These are phyloP conservation scores for Leptodactylus fuscus DNA, from an alignment of 2,113 vertebrate genomes.

Conservation along the genomic window DNA sequence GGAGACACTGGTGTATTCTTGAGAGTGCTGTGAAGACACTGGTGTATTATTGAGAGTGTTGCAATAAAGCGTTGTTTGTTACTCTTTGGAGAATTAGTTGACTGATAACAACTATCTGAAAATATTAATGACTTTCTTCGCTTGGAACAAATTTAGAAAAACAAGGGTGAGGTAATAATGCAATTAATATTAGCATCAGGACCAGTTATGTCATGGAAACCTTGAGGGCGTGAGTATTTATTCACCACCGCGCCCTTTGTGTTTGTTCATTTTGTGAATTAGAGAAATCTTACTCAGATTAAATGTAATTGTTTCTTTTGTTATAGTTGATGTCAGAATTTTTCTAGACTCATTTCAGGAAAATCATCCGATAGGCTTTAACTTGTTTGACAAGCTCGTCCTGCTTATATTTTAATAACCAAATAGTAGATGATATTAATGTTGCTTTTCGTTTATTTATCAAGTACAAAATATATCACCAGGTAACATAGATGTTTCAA, in stretches of 20 bases:
- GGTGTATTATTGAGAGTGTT: too few species aligned
- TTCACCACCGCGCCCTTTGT: slow-evolving; percentile 31
- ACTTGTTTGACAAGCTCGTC: slow-evolving; percentile 6
- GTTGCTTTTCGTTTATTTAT: too few species aligned
- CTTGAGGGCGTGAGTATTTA: slow-evolving; percentile 33
- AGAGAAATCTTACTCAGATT: slow-evolving; percentile 15
- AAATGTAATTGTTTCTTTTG: slow-evolving; percentile 19
- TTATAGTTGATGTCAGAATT: background rate
- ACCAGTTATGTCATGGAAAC: slow-evolving; percentile 3
- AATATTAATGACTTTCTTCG: background rate
- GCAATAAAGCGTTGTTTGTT: too few species aligned
- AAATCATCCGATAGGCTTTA: slow-evolving; percentile 31
- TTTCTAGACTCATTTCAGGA: background rate
- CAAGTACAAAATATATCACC: too few species aligned
- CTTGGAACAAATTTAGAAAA: background rate
- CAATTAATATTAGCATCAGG: background rate
- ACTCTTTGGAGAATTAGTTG: background rate
- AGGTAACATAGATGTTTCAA: too few species aligned
- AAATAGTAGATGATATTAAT: background rate
- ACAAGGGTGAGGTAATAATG: slow-evolving; percentile 52
- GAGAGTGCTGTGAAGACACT: too few species aligned
- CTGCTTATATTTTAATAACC: background rate
- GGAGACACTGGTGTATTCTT: too few species aligned
- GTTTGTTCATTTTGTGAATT: slow-evolving; percentile 14
- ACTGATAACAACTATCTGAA: background rate